A percentile compares a stretch with the other conserved stretches of the same genome.
These are phyloP conservation scores for Drosophila rhopaloa DNA, from an alignment of 1,140 invertebrate genomes.

Conservation along the genomic window DNA sequence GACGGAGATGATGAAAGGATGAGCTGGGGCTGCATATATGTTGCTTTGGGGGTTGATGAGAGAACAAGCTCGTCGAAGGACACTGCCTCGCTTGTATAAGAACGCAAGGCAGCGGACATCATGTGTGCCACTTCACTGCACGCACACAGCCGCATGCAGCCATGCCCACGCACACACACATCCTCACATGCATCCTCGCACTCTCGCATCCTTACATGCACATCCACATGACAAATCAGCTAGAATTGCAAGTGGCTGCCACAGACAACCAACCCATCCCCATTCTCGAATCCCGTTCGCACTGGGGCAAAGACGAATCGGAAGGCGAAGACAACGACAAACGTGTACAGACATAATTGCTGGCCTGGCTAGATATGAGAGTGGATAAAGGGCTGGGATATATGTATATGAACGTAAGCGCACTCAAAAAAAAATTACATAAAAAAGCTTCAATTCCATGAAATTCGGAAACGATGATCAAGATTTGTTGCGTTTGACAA, in stretches of 20 bases:
- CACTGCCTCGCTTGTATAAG: slow-evolving; percentile 49
- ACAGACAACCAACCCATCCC: slow-evolving; percentile 36
- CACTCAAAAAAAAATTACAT: background rate
- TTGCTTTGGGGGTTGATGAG: slow-evolving; percentile 14
- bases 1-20: slow-evolving; percentile 34
- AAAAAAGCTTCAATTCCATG: too few species aligned
- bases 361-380: slow-evolving; percentile 32
- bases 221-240: slow-evolving; percentile 73
- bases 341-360: slow-evolving; percentile 59
- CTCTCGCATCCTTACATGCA: slow-evolving; percentile 22
- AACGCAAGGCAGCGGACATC: slow-evolving; percentile 57
- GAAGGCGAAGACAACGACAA: slow-evolving; percentile 43
- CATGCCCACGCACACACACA: slow-evolving; percentile 21
- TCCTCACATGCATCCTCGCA: slow-evolving; percentile 2
- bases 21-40: slow-evolving; percentile 13
- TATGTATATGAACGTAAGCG: background rate
- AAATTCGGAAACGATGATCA: too few species aligned
- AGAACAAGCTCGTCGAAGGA: slow-evolving; percentile 71
- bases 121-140: slow-evolving; percentile 72
- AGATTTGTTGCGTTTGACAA: too few species aligned
- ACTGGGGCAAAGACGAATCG: slow-evolving; percentile 1
- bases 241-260: slow-evolving; percentile 71
- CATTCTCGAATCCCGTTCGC: background rate
- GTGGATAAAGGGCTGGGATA: slow-evolving; percentile 17
- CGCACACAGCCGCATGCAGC: slow-evolving; percentile 47